Percentiles rank a stretch among this genome's conserved stretches.
These are phyloP conservation scores for Diabrotica undecimpunctata DNA, from an alignment of 1,140 invertebrate species.

Conservation along the genomic window DNA sequence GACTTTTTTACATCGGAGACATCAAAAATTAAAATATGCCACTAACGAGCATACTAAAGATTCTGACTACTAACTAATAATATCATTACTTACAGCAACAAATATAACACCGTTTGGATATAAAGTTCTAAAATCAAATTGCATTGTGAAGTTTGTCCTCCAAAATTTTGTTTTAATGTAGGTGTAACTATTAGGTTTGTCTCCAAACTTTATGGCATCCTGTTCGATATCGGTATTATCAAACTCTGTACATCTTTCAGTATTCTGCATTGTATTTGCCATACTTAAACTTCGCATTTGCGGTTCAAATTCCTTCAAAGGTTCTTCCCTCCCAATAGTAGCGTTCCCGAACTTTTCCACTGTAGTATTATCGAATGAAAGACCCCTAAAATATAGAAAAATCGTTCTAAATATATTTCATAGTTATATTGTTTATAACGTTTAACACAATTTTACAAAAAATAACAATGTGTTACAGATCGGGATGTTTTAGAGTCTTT, in stretches of 20 bases:
- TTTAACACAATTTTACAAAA: too few species aligned
- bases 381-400: slow-evolving; percentile 18
- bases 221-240: slow-evolving; percentile 72
- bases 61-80: too few species aligned
- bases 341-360: slow-evolving; percentile 59
- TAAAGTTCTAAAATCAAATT: slow-evolving; percentile 82
- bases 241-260: slow-evolving; percentile 58
- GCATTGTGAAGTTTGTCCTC: slow-evolving; percentile 68
- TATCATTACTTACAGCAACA: slow-evolving; percentile 56
- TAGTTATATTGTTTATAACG: too few species aligned
- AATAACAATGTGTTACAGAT: too few species aligned
- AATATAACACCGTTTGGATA: slow-evolving; percentile 80
- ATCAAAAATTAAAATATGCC: too few species aligned
- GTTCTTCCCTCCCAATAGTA: slow-evolving; percentile 65
- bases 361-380: slow-evolving; percentile 32
- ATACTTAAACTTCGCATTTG: slow-evolving; percentile 7
- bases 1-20: too few species aligned
- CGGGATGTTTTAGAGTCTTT: too few species aligned
- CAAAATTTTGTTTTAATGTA: slow-evolving; percentile 63
- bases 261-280: slow-evolving; percentile 41
- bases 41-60: too few species aligned
- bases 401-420: too few species aligned
- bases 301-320: slow-evolving; percentile 34
- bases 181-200: slow-evolving; percentile 72
- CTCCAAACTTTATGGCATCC: slow-evolving; percentile 82